Evolutionary conservation across 1,140 invertebrate genomes (phyloP), one percentile per base, ranked within the genome.

Genomic region (Diabrotica virgifera): DNA sequence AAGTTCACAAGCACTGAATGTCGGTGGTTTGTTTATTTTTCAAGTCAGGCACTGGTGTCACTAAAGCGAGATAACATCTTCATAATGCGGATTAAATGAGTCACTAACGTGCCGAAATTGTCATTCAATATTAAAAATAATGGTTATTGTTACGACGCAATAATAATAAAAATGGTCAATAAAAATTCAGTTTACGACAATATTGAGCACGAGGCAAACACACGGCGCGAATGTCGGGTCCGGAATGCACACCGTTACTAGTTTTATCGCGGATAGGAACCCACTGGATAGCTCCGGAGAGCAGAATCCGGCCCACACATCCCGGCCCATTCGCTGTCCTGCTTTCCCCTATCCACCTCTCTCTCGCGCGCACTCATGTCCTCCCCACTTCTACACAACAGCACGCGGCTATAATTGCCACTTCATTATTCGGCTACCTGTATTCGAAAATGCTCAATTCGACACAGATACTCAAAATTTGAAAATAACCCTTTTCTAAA

Each of bases 261-360:
- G 67, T 71, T 67, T 67, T 62, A 66, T 72, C 76, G 77, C 76
- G 77, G 76, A 78, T 77, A 70, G 71, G 65, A 75, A 75, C 74
- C 75, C 75, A 77, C 77, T 77, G 74, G 75, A 75, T 8, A 46
- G 40, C 40, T 73, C 74, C 72, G 70, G 71, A 74, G 75, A 76
- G 76, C 74, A 74, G 72, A 72, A 74, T 74, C 72, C 73, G 67
- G 68, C 75, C 74, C 75, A 78, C 76, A 78, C 76, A 75, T 76
- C 74, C 76, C 77, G 73, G 74, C 74, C 77, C 77, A 76, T 77
- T 76, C 71, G 71, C 76, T 62, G 53, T 75, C 73, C 72, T 70
- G 59, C 71, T 68, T 71, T 57, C 66, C 64, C 65, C 64, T 65
- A 38, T 52, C 65, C 62, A 56, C 62, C 68, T 66, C 70, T 62